Evolutionary conservation across 1,140 invertebrate genomes (phyloP).

Genomic region (Macrobrachium nipponense): DNA sequence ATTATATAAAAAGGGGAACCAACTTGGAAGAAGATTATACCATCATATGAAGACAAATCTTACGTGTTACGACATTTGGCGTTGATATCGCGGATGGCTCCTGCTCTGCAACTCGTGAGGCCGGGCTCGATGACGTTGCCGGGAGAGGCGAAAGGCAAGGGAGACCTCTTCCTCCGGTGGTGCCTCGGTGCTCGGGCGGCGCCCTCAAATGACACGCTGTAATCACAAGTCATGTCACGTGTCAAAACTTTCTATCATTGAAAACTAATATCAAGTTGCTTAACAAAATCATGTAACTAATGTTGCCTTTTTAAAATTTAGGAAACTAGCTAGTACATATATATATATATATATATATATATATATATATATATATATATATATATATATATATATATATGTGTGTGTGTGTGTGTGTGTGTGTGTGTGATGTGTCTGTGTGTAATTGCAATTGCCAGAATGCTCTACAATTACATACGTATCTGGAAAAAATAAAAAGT

Average conservation of each 20-base stretch:
- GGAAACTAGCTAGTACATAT: background rate
- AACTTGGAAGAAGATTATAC: too few relatives aligned
- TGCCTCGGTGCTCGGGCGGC: background rate
- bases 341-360: slow-evolving; percentile 24
- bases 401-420: background rate
- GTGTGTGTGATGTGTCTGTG: too few relatives aligned
- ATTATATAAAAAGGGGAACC: too few relatives aligned
- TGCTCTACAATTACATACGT: too few relatives aligned
- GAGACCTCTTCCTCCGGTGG: slow-evolving; percentile 37
- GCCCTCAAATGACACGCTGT: background rate
- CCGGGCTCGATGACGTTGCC: slow-evolving; percentile 58
- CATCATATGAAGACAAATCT: background rate
- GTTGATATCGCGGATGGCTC: slow-evolving; percentile 54
- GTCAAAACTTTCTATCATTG: slow-evolving; percentile 8
- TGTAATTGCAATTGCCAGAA: too few relatives aligned
- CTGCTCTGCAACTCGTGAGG: slow-evolving; percentile 50
- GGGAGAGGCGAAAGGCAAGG: slow-evolving; percentile 56
- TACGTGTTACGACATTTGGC: slow-evolving; percentile 60
- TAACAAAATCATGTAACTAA: background rate
- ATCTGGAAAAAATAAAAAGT: too few relatives aligned
- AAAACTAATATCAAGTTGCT: background rate
- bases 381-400: slow-evolving; percentile 19
- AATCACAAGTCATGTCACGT: background rate
- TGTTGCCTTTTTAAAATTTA: too few relatives aligned
- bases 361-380: slow-evolving; percentile 16